phyloP scores from a whole-genome alignment of 2,888 invertebrate genomes.

The Beris chalybata region DNA sequence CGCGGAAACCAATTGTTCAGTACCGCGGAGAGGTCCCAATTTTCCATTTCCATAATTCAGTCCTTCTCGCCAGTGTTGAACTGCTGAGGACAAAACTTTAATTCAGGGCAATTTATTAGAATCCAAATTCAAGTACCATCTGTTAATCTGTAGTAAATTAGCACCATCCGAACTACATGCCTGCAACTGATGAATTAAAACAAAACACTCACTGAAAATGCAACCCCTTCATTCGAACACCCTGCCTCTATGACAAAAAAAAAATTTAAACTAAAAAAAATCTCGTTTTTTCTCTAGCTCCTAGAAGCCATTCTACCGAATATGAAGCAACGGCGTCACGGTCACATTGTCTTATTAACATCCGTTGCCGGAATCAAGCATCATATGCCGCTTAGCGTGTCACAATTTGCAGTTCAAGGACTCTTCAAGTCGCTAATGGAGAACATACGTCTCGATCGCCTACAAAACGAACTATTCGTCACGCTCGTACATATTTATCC shows the following conservation, averaged over 20 bases:
- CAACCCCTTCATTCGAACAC: background rate
- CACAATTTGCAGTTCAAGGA: constrained; percentile 69
- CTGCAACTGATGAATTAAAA: background rate
- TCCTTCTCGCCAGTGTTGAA: too few species aligned
- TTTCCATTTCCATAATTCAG: too few species aligned
- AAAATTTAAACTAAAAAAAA: background rate
- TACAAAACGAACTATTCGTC: constrained; percentile 60
- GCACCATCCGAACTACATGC: background rate
- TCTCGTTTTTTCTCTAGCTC: constrained; percentile 55
- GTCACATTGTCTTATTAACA: constrained; percentile 65
- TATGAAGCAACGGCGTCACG: constrained; percentile 63
- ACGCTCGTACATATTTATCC: constrained; percentile 67
- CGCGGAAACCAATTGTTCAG: too few species aligned
- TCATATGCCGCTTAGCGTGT: constrained; percentile 64
- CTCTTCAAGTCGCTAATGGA: constrained; percentile 65
- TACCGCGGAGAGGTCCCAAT: too few species aligned
- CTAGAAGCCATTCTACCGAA: constrained; percentile 63
- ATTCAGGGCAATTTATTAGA: too few species aligned
- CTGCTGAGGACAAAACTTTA: too few species aligned
- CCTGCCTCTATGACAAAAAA: background rate
- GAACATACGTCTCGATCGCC: constrained; percentile 62
- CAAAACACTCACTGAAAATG: background rate
- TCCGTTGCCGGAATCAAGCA: constrained; percentile 64
- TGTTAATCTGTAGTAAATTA: too few species aligned
- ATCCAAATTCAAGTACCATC: too few species aligned